These are phyloP conservation scores for Melanotaenia boesemani DNA, from an alignment of 2,797 vertebrate species.

Conservation along the genomic window DNA sequence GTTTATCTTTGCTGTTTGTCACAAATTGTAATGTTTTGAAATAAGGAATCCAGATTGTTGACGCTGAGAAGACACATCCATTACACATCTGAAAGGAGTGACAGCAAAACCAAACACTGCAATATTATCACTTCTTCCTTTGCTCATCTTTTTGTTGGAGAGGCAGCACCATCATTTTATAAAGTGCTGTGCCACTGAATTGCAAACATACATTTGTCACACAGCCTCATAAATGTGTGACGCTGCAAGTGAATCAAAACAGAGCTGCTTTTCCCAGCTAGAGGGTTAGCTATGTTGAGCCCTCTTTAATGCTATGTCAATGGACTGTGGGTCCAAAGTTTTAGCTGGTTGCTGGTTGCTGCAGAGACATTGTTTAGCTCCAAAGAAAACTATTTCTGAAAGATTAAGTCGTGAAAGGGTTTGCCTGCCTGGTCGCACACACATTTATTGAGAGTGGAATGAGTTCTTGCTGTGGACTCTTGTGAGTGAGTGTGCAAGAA, in stretches of 20 bases:
- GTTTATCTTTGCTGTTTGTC: neutral
- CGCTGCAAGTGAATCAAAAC: conserved; percentile 24
- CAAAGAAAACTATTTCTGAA: conserved; percentile 67
- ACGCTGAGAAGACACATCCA: neutral
- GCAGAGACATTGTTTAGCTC: conserved; percentile 59
- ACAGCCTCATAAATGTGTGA: neutral
- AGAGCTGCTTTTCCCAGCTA: conserved; percentile 6
- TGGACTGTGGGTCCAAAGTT: conserved; percentile 47
- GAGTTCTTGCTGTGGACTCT: conserved; percentile 32
- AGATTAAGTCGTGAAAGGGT: conserved; percentile 67
- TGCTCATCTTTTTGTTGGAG: conserved; percentile 3
- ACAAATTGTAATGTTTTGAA: conserved; percentile 9
- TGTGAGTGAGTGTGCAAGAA: neutral
- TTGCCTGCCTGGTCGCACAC: conserved; percentile 57
- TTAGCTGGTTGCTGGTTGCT: conserved; percentile 54
- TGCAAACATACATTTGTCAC: conserved; percentile 37
- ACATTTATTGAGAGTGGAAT: conserved; percentile 69
- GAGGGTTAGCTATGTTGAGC: conserved; percentile 36
- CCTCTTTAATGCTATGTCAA: conserved; percentile 36
- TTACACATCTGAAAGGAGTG: conserved; percentile 2
- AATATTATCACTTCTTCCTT: conserved; percentile 5
- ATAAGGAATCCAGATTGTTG: neutral
- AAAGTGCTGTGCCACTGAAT: neutral
- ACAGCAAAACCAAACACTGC: conserved; percentile 25
- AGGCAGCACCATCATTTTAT: neutral